Conservation (phyloP, 2,113 vertebrate species). For the Scalopus aquaticus region DNA sequence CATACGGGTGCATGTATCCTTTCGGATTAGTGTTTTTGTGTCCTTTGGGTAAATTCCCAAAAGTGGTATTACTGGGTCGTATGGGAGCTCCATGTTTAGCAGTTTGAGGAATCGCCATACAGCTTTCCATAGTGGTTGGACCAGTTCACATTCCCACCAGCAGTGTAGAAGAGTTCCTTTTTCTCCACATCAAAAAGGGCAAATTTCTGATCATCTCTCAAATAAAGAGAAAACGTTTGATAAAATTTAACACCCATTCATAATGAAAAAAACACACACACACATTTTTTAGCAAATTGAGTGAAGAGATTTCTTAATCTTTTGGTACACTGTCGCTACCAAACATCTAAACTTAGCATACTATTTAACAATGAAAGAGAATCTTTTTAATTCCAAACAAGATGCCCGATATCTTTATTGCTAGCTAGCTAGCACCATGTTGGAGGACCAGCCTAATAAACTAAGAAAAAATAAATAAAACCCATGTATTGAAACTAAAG, state of each 20-base stretch:
- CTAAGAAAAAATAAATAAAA: background rate
- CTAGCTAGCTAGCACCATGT: background rate
- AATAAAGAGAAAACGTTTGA: background rate
- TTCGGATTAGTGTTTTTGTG: no score
- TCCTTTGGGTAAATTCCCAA: no score
- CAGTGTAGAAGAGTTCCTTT: no score
- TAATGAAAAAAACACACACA: background rate
- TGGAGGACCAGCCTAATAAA: background rate
- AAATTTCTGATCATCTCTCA: background rate
- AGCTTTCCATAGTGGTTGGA: no score
- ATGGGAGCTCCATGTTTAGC: no score
- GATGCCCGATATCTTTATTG: background rate
- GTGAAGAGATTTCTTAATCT: background rate
- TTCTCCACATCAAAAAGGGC: no score
- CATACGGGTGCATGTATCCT: no score
- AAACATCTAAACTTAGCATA: background rate
- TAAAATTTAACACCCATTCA: conserved; percentile 4
- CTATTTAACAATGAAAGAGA: background rate
- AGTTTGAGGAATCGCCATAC: no score
- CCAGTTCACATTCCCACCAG: no score
- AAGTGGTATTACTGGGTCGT: no score
- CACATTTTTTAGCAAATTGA: background rate
- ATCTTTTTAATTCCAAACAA: background rate
- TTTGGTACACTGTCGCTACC: background rate
- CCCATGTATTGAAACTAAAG: background rate